Base-by-base conservation (phyloP, 2,113 vertebrate species). In the Lethenteron reissneri region DNA sequence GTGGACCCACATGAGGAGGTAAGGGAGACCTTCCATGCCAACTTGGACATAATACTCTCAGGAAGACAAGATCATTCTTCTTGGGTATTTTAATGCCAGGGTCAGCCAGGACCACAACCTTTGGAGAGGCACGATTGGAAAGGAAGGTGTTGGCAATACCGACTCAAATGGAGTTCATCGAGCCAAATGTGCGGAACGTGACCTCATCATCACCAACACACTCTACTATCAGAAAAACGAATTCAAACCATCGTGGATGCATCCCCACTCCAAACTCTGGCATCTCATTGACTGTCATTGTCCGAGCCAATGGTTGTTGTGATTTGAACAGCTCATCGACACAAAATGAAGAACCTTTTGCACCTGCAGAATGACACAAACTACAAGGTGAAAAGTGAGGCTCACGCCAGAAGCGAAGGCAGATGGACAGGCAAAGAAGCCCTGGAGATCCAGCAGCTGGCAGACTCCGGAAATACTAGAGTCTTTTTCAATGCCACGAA, bases 171-270 rank as follows among this genome's bases (percentile, higher is more conserved):
- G 21, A 15, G 60, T 64, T 15, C 8, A 15, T 19, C 60, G 14
- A 14, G 8, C 14, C 60, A 64, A 64, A 64, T 64, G 60, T 64
- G 14, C 14, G 60, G 60, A 64, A 19, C 7, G 17, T 64, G 60
- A 64, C 4, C 60, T 64, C 60, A 64, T 64, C 14, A 64, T 64
- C 60, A 64, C 60, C 60, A 64, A 64, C 60, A 64, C 60, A 64
- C 17, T 64, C 4, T 64, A 6, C 60, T 19, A 64, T 64, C 60
- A 64, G 60, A 64, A 64, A 19, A 19, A 64, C 60, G 17, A 64
- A 19, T 64, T 64, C 17, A 64, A 64, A 64, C 4, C 60, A 64
- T 64, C 60, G 4, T 64, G 60, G 4, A 19, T 15, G 17, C 14
- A 64, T 19, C 41, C 41, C 41, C 41, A 41, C 41, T 41, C 41